phyloP scores from a whole-genome alignment of 2,797 vertebrate species.

The Chelidonichthys spinosus region DNA sequence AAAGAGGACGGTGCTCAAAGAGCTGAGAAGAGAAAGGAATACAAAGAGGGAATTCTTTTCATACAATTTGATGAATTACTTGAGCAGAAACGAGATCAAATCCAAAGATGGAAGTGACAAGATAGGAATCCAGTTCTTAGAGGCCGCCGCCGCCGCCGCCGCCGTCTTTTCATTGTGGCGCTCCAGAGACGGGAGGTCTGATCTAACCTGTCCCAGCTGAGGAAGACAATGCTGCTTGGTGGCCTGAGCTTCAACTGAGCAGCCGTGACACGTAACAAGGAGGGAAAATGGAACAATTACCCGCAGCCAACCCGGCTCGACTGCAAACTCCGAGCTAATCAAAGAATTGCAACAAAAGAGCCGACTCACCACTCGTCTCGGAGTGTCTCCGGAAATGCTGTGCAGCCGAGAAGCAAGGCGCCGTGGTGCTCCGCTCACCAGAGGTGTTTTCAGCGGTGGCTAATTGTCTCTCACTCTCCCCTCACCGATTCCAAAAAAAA shows the following conservation, averaged over 20 bases:
- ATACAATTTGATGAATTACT: conserved; percentile 24
- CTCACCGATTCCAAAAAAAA: conserved; percentile 51
- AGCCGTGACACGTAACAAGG: conserved; percentile 35
- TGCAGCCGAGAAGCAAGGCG: conserved; percentile 15
- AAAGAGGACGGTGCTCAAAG: conserved; percentile 24
- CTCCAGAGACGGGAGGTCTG: background rate
- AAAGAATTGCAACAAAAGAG: conserved; percentile 35
- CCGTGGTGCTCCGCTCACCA: conserved; percentile 4
- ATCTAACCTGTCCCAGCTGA: conserved; percentile 24
- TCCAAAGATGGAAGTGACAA: background rate
- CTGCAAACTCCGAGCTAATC: conserved; percentile 59
- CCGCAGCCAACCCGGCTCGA: conserved; percentile 23
- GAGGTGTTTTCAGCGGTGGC: conserved; percentile 50
- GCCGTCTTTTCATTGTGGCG: background rate
- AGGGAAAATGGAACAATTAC: conserved; percentile 44
- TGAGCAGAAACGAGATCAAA: conserved; percentile 19
- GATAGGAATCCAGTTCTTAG: background rate
- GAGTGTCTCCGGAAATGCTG: conserved; percentile 16
- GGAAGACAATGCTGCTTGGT: conserved; percentile 11
- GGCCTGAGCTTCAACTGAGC: conserved; percentile 27
- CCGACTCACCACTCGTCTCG: background rate
- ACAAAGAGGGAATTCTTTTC: conserved; percentile 16
- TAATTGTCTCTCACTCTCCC: conserved; percentile 62
- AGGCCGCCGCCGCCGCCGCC: background rate
- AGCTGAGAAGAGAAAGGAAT: conserved; percentile 3